Conservation (phyloP, 2,797 vertebrate genomes). For the Cyclopterus lumpus region DNA sequence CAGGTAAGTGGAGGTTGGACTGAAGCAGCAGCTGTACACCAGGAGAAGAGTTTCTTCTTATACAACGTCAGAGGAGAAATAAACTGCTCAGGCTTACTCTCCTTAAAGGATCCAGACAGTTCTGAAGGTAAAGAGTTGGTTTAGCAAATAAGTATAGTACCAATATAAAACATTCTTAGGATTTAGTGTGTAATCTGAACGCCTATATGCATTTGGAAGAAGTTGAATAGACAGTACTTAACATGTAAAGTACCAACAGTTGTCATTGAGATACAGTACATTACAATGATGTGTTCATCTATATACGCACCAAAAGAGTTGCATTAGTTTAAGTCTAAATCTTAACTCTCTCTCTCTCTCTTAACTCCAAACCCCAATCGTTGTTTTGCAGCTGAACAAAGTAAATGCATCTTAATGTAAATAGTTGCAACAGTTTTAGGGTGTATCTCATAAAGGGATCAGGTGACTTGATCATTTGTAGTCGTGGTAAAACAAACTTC, state of each 20-base stretch:
- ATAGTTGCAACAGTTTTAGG: background rate
- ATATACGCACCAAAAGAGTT: background rate
- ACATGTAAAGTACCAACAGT: background rate
- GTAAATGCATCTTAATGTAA: background rate
- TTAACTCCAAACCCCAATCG: background rate
- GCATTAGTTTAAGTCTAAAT: background rate
- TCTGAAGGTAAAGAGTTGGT: background rate
- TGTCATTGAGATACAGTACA: background rate
- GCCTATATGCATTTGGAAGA: background rate
- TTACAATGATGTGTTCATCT: background rate
- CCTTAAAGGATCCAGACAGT: background rate
- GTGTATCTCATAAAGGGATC: background rate
- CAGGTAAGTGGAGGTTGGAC: background rate
- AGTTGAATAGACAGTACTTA: background rate
- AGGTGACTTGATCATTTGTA: background rate
- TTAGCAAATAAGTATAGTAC: background rate
- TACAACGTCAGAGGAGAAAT: conserved; percentile 28
- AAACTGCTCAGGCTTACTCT: conserved; percentile 14
- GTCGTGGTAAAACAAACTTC: background rate
- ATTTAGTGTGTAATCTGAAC: background rate
- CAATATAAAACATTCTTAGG: background rate
- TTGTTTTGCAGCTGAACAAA: background rate
- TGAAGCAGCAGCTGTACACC: conserved; percentile 26
- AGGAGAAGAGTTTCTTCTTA: background rate
- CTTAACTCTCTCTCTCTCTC: background rate